Evolutionary conservation across 2,888 invertebrate species (phyloP).

Genomic region (Oxyteleia sp.): DNA sequence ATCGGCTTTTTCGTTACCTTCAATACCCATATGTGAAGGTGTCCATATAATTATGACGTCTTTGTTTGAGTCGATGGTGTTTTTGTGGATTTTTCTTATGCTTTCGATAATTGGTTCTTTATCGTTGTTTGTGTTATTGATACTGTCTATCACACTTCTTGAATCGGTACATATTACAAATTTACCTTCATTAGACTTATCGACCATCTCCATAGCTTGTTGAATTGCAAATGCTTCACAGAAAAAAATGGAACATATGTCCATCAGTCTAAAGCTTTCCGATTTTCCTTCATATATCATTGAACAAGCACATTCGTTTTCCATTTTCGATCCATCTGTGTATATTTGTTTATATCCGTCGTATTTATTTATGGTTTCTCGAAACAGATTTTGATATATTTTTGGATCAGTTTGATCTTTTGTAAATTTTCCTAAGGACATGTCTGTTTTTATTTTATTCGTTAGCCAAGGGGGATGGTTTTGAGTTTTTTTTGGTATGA

Average conservation of each 20-base stretch:
- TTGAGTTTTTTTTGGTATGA: background rate
- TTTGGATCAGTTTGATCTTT: slow-evolving; percentile 10
- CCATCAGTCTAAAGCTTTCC: no score
- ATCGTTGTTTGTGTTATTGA: background rate
- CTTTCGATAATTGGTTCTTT: slow-evolving; percentile 11
- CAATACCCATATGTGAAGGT: slow-evolving; percentile 18
- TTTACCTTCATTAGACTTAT: background rate
- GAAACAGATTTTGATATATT: background rate
- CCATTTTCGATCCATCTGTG: slow-evolving; percentile 11
- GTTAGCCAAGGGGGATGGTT: background rate
- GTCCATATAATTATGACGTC: slow-evolving; percentile 2
- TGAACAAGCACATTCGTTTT: slow-evolving; percentile 6
- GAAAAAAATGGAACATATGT: slow-evolving; percentile 22
- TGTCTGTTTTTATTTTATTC: background rate
- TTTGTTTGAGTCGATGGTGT: background rate
- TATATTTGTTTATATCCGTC: slow-evolving; percentile 6
- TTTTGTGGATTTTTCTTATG: background rate
- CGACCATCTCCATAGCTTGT: slow-evolving; percentile 7
- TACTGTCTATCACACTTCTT: background rate
- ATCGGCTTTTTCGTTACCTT: slow-evolving; percentile 22
- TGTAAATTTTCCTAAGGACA: background rate
- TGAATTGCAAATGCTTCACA: slow-evolving; percentile 22
- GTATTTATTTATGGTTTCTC: slow-evolving; percentile 10
- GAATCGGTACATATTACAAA: slow-evolving; percentile 22
- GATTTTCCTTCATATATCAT: no score